A percentile compares a stretch with the other conserved stretches of the same genome.
These are phyloP conservation scores for Timema cristinae DNA, from an alignment of 2,888 invertebrate species.

Conservation along the genomic window DNA sequence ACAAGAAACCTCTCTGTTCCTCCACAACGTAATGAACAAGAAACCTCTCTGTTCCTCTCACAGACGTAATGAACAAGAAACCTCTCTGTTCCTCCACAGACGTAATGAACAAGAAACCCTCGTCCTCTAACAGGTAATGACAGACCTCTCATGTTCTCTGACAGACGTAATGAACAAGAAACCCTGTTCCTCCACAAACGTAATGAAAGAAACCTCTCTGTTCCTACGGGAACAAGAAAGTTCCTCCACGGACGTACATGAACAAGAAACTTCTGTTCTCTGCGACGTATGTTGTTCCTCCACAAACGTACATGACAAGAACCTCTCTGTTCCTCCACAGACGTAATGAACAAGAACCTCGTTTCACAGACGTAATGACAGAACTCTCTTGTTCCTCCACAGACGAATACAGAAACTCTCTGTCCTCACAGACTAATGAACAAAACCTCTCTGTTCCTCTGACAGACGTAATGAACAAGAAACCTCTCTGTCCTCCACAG, in stretches of 20 bases:
- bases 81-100: conserved; percentile 48
- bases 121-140: conserved; percentile 43
- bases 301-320: conserved; percentile 84
- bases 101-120: too few species aligned
- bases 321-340: conserved; percentile 74
- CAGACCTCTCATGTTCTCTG: too few species aligned
- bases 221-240: too few species aligned
- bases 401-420: conserved; percentile 80
- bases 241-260: conserved; percentile 80
- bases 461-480: conserved; percentile 86
- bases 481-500: conserved; percentile 72
- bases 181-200: too few species aligned
- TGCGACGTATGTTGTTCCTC: too few species aligned
- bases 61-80: conserved; percentile 89
- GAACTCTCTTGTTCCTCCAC: conserved; percentile 17
- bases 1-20: conserved; percentile 78
- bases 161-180: conserved; percentile 87
- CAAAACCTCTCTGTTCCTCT: conserved; percentile 76
- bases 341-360: conserved; percentile 89
- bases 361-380: conserved; percentile 84
- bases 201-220: neutral
- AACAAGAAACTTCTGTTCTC: conserved; percentile 84
- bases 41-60: conserved; percentile 74
- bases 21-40: conserved; percentile 82
- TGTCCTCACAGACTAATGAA: conserved; percentile 86